A percentile compares a stretch with the other conserved stretches of the same genome.
phyloP scores from a whole-genome alignment of 1,140 invertebrate species.

The Paraescarpia echinospica region DNA sequence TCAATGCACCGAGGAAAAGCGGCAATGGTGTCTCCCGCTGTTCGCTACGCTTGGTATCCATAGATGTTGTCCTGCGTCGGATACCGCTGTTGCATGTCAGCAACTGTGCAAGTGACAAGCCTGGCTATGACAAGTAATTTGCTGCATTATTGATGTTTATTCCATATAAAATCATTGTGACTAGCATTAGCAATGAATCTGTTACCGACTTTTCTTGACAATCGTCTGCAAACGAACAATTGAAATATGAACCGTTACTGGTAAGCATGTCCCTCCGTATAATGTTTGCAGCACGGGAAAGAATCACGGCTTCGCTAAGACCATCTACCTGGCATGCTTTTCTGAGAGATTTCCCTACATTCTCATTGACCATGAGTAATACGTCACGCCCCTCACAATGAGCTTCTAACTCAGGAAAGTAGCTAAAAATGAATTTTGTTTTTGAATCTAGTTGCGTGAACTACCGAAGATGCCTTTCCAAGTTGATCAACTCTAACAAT shows the following conservation, averaged over 20 bases:
- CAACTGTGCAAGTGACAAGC: not conserved
- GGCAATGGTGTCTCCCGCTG: not conserved
- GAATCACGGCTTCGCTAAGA: not conserved
- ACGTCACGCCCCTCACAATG: constrained; percentile 14
- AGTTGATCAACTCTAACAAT: constrained; percentile 9
- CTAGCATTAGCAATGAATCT: not conserved
- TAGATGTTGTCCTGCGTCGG: not conserved
- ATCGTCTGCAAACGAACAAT: not conserved
- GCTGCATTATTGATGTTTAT: not conserved
- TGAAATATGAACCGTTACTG: not conserved
- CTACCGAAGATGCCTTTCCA: not conserved
- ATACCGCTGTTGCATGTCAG: not conserved
- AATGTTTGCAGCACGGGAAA: not conserved
- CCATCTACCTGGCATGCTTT: too few species aligned
- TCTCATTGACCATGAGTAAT: constrained; percentile 12
- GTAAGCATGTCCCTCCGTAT: constrained; percentile 7
- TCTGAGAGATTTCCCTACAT: constrained; percentile 6
- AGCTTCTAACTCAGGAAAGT: constrained; percentile 13
- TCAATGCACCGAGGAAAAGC: too few species aligned
- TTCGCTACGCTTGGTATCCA: not conserved
- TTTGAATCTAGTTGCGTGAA: constrained; percentile 15
- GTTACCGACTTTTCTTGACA: constrained; percentile 13
- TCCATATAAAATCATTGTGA: constrained; percentile 16
- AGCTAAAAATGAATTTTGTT: constrained; percentile 13
- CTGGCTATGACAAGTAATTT: constrained; percentile 8